A percentile compares a stretch with the other conserved stretches of the same genome.
phyloP scores from a whole-genome alignment of 2,888 invertebrate genomes.

The Malachius bipustulatus region DNA sequence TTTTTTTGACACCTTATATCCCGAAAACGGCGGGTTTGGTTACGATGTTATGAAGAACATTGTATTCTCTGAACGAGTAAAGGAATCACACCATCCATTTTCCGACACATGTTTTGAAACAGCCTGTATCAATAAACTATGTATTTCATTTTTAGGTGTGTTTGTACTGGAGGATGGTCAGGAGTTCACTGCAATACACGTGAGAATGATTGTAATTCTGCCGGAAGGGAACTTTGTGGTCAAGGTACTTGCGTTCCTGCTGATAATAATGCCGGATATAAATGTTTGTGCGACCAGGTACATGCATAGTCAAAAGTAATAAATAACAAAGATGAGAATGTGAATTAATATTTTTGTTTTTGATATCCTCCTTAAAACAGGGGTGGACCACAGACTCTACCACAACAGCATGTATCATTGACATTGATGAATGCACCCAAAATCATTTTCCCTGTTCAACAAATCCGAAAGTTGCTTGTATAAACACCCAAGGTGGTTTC shows the following conservation, averaged over 20 bases:
- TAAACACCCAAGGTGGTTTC: constrained; percentile 83
- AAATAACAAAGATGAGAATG: constrained; percentile 6
- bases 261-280: constrained; percentile 51
- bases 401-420: constrained; percentile 62
- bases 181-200: constrained; percentile 73
- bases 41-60: too few relatives aligned
- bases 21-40: too few relatives aligned
- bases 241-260: constrained; percentile 73
- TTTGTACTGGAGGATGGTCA: constrained; percentile 64
- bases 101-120: too few relatives aligned
- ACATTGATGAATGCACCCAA: constrained; percentile 78
- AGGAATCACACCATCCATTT: too few relatives aligned
- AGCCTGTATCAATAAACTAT: too few relatives aligned
- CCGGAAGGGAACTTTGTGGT: constrained; percentile 69
- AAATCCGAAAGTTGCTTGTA: constrained; percentile 71
- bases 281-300: constrained; percentile 70
- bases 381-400: constrained; percentile 74
- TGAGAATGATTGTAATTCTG: constrained; percentile 61
- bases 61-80: too few relatives aligned
- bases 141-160: constrained; percentile 62
- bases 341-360: constrained; percentile 12
- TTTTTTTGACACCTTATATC: too few relatives aligned
- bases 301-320: constrained; percentile 7
- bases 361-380: constrained; percentile 30
- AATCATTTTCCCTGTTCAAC: constrained; percentile 62